These are phyloP conservation scores for Oncopeltus fasciatus DNA, from an alignment of 1,140 invertebrate species.

Conservation along the genomic window DNA sequence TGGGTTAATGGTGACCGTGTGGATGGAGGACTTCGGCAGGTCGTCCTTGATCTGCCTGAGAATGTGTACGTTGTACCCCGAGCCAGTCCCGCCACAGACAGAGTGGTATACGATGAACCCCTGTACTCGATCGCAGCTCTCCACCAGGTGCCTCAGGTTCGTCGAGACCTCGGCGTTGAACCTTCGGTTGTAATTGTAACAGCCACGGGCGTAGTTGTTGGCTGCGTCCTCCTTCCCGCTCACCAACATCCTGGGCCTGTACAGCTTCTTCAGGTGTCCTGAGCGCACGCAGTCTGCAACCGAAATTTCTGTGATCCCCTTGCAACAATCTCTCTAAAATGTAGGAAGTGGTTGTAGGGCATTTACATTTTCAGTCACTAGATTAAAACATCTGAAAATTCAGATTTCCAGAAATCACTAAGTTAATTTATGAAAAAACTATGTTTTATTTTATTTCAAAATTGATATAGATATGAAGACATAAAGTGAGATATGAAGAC, in stretches of 20 bases:
- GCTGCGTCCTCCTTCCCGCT: conserved; percentile 46
- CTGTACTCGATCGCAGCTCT: conserved; percentile 38
- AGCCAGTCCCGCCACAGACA: conserved; percentile 66
- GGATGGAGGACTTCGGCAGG: conserved; percentile 57
- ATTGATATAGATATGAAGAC: too few species aligned
- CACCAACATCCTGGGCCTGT: conserved; percentile 39
- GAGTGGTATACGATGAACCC: conserved; percentile 69
- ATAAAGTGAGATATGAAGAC: too few species aligned
- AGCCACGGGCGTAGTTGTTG: conserved; percentile 39
- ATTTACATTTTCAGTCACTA: too few species aligned
- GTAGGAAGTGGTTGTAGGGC: too few species aligned
- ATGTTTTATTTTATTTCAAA: too few species aligned
- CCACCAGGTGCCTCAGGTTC: conserved; percentile 27
- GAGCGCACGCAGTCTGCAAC: conserved; percentile 44
- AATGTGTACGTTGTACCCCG: conserved; percentile 60
- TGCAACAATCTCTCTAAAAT: too few species aligned
- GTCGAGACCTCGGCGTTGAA: conserved; percentile 33
- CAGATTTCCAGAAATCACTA: too few species aligned
- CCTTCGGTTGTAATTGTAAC: conserved; percentile 36
- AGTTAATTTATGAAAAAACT: too few species aligned
- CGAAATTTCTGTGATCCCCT: too few species aligned
- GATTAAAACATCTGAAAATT: too few species aligned
- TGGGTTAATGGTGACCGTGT: conserved; percentile 62
- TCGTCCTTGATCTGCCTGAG: conserved; percentile 62
- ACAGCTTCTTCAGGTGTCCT: conserved; percentile 42